Conservation (phyloP, 2,797 vertebrate genomes). For the Xyrichtys novacula region DNA sequence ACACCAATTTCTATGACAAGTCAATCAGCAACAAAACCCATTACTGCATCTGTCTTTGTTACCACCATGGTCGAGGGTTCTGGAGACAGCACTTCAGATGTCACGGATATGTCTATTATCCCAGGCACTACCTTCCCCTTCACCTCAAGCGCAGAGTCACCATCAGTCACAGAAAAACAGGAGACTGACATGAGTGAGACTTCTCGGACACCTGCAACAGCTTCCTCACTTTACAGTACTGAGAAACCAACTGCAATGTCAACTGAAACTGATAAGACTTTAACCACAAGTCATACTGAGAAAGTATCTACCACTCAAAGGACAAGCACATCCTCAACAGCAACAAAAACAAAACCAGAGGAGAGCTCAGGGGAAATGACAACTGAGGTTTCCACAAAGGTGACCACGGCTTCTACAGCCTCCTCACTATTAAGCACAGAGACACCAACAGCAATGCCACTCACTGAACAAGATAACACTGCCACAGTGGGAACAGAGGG, state of each 20-base stretch:
- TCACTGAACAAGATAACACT: background rate
- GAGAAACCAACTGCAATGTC: conserved; percentile 17
- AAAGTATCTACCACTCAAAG: background rate
- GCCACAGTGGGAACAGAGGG: conserved; percentile 11
- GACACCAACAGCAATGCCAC: background rate
- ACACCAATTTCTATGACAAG: background rate
- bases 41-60: too few relatives aligned
- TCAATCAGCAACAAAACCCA: too few relatives aligned
- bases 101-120: too few relatives aligned
- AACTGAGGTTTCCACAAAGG: background rate
- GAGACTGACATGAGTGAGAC: background rate
- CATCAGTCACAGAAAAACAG: background rate
- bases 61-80: too few relatives aligned
- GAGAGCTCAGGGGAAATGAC: conserved; percentile 23
- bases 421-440: conserved; percentile 21
- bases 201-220: background rate
- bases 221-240: conserved; percentile 29
- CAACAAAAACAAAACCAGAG: conserved; percentile 1
- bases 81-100: too few relatives aligned
- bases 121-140: too few relatives aligned
- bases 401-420: background rate
- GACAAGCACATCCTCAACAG: background rate
- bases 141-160: too few relatives aligned
- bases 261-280: background rate
- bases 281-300: background rate